A percentile compares a stretch with the other conserved stretches of the same genome.
These are phyloP conservation scores for Dasysyrphus albostriatus DNA, from an alignment of 2,888 invertebrate species.

Conservation along the genomic window DNA sequence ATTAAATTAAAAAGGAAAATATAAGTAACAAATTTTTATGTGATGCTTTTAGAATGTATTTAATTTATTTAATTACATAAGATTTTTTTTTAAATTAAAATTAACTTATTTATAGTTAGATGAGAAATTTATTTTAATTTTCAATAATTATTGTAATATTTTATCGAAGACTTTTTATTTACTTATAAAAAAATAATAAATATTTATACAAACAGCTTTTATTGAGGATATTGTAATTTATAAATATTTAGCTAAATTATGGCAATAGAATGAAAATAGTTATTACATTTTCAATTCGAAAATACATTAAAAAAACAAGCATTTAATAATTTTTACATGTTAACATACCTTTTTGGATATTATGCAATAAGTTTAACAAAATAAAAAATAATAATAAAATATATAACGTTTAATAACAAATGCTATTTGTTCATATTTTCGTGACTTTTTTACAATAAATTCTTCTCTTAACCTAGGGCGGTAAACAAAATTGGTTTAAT, in stretches of 20 bases:
- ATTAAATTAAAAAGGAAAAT: slow-evolving; percentile 5
- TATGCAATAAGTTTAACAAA: slow-evolving; percentile 42
- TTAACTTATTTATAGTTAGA: slow-evolving; percentile 24
- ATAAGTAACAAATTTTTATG: slow-evolving; percentile 17
- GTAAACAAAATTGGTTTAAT: not conserved
- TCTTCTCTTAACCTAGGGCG: not conserved
- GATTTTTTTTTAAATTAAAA: not conserved
- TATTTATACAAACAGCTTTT: slow-evolving; percentile 53
- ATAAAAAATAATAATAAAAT: slow-evolving; percentile 42
- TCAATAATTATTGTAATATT: slow-evolving; percentile 23
- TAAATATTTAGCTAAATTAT: slow-evolving; percentile 59
- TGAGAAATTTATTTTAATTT: slow-evolving; percentile 1
- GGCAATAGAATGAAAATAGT: slow-evolving; percentile 33
- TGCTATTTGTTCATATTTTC: slow-evolving; percentile 5
- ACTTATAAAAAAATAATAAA: not conserved
- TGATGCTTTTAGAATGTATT: not conserved
- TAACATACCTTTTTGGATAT: slow-evolving; percentile 47
- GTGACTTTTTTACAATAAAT: not conserved
- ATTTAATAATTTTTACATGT: slow-evolving; percentile 63
- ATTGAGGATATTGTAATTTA: slow-evolving; percentile 30
- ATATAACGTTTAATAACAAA: slow-evolving; percentile 63
- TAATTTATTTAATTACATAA: slow-evolving; percentile 4
- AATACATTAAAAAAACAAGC: slow-evolving; percentile 16
- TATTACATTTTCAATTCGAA: slow-evolving; percentile 7
- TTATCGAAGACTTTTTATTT: slow-evolving; percentile 5